Evolutionary conservation across 1,140 invertebrate species (phyloP).

Genomic region (Papilio aristodemus): DNA sequence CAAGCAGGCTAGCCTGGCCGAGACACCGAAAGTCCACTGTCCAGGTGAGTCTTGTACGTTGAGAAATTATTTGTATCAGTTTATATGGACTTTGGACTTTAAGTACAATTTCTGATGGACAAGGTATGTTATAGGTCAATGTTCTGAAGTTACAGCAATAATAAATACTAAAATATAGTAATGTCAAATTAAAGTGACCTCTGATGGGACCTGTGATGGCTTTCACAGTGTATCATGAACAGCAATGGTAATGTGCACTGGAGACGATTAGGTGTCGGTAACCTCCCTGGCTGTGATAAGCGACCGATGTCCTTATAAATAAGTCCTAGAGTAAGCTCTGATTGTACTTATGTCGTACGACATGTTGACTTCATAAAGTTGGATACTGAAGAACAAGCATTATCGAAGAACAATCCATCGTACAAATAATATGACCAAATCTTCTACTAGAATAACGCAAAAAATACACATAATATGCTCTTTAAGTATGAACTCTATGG

Average conservation of each 20-base stretch:
- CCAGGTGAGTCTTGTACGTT: not conserved
- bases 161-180: constrained; percentile 6
- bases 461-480: constrained; percentile 25
- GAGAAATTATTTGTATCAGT: not conserved
- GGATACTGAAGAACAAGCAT: constrained; percentile 2
- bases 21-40: no score
- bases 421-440: constrained; percentile 15
- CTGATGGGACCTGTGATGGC: not conserved
- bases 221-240: not conserved
- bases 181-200: not conserved
- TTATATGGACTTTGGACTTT: not conserved
- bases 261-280: constrained; percentile 35
- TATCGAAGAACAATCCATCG: not conserved
- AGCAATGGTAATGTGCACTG: not conserved
- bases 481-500: not conserved
- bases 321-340: constrained; percentile 52
- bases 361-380: not conserved
- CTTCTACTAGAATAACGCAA: constrained; percentile 1
- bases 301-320: constrained; percentile 61
- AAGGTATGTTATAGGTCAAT: constrained; percentile 36
- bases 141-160: not conserved
- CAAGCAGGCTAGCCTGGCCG: no score
- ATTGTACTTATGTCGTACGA: constrained; percentile 40
- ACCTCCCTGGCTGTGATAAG: constrained; percentile 61
- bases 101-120: not conserved